These are phyloP conservation scores for Drosophila subpulchrella DNA, from an alignment of 1,140 invertebrate genomes.

Conservation along the genomic window DNA sequence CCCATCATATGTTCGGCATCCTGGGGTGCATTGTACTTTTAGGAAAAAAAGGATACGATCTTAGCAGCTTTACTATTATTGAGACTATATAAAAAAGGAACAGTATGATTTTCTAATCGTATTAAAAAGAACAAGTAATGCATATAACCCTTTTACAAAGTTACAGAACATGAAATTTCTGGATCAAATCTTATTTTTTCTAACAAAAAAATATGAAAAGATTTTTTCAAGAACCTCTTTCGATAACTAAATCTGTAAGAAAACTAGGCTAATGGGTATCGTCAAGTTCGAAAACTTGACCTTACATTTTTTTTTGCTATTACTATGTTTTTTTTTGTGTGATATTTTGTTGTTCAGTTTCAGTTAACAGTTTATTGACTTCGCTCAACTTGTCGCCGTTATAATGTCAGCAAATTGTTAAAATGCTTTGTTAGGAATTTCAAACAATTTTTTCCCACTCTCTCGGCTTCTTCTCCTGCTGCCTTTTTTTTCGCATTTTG, in stretches of 20 bases:
- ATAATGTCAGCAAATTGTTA: constrained; percentile 83
- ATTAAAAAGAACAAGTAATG: too few relatives aligned
- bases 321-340: constrained; percentile 7
- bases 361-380: constrained; percentile 81
- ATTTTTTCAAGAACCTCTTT: not conserved
- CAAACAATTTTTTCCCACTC: constrained; percentile 72
- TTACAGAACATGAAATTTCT: too few relatives aligned
- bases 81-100: not conserved
- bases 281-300: constrained; percentile 4
- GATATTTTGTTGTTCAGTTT: constrained; percentile 41
- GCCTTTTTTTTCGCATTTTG: constrained; percentile 9
- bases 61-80: not conserved
- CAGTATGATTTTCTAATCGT: too few relatives aligned
- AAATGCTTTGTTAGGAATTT: constrained; percentile 82
- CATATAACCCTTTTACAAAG: too few relatives aligned
- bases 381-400: constrained; percentile 80
- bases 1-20: not conserved
- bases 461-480: constrained; percentile 28
- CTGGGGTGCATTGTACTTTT: not conserved
- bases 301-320: not conserved
- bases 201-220: not conserved
- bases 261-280: constrained; percentile 1
- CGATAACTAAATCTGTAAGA: not conserved
- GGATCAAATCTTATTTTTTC: too few relatives aligned
- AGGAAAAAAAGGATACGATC: not conserved